Base-by-base conservation (phyloP, 1,140 invertebrate species). In the Bursaphelenchus mucronatus region DNA sequence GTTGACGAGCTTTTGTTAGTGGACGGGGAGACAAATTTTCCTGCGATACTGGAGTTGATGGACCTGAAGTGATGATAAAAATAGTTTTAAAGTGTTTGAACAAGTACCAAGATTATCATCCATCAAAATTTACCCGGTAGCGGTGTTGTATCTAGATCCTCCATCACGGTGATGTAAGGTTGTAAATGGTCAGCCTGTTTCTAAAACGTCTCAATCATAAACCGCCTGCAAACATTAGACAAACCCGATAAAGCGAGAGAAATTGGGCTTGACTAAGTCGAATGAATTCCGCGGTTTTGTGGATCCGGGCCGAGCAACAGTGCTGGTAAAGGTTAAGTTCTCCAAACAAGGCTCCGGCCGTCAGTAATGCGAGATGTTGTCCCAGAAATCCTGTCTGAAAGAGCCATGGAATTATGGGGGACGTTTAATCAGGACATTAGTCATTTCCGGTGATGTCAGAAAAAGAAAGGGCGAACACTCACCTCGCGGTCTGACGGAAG, bases 161-260 rank as follows among this genome's bases (percentile, higher is more conserved):
- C 66, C 77, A 79, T 81, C 3, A 78, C 64, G 11, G 68, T 45
- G 13, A 81, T 80, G 53, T 53, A 80, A 11, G 70, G 66, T 44
- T 79, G 77, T 8, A 79, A 61, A 59, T 71, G 70, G 50, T 79
- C 77, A 8, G 75, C 77, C 43, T 80, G 67, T 63, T 80, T 80
- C 77, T 79, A 56, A 63, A 81, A 78, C 64, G 17, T 43, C 11
- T 30, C 30, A 30, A 30, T 30, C 30, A 61, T 19, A 5, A 45
- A 61, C 51, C n/a, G n/a, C 10, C 6, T n/a, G 17, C 13, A 30
- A 40, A 30, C 41, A n/a, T n/a, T 15, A 10, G 21, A 68, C 70
- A 52, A 43, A 77, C 75, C 64, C 69, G 75, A 46, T 78, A 78
- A 8, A 78, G 46, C 11, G 43, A 45, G 17, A 79, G 41, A 58